Base-by-base conservation (phyloP, 2,797 vertebrate genomes). In the Pseudochromis fuscus region DNA sequence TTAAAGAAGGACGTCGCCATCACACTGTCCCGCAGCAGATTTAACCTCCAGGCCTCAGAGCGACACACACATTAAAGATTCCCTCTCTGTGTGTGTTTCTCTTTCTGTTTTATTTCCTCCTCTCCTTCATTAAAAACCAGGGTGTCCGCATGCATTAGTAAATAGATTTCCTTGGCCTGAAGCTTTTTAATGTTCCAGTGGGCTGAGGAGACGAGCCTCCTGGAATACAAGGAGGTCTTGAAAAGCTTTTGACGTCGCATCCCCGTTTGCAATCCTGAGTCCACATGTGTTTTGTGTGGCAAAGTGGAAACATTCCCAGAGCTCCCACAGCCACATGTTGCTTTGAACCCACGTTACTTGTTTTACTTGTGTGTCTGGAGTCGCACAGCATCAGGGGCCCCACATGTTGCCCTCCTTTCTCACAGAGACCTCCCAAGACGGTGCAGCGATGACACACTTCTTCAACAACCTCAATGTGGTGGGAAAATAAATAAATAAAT, bases 111-210 rank as follows among this genome's bases (percentile, higher is more conserved):
- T 85, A 73, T 82, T 84, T 85, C 73, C 76, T 65, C 31, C 53
- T 56, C 59, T 50, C 48, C 71, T 76, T 88, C 79, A 84, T 91
- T 90, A 87, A 80, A 82, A 82, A n/a, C n/a, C 70, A 48, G 71
- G 44, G 78, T 72, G 73, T 82, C 82, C 57, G 53, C 83, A 87
- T 89, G 85, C 89, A 91, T 91, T 85, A 85, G 83, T 84, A 89
- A 89, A 88, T 76, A 85, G 42, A 81, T 86, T 81, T 79, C 79
- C 68, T 61, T 68, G 15, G 67, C 84, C 79, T 1, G 33, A 53
- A 90, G 88, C 84, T 68, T 81, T 77, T 80, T 66, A 70, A 59
- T 76, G 72, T 87, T 89, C 85, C 69, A 72, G 31, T 60, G 67
- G 79, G 75, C 69, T 71, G 48, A 55, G 77, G 30, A 79, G 65